Evolutionary conservation across 2,113 vertebrate species (phyloP), one percentile per base, ranked within the genome.

Genomic region (Nibea coibor): DNA sequence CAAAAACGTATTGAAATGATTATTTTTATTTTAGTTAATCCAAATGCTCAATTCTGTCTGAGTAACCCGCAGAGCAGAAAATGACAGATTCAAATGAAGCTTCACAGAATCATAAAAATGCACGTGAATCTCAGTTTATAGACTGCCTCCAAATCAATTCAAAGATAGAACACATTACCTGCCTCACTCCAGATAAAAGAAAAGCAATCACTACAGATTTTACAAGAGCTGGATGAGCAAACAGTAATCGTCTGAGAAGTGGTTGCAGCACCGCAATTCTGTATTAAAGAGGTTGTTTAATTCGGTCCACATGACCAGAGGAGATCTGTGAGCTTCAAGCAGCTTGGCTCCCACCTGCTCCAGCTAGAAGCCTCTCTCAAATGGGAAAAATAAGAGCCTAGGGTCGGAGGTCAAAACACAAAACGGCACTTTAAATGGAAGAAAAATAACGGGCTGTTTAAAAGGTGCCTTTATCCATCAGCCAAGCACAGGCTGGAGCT

Each of bases 391-490:
- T 28, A 31, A 85, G 51, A 67, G 73, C 1, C 16, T 0, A 26
- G 61, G 35, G 57, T 85, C 74, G 72, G 70, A 75, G 85, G 75
- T 89, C 83, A 89, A 74, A 56, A 90, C n/a, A 45, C 26, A 75
- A 71, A 85, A 81, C n/a, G 8, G 12, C 45, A 77, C 35, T 66
- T 59, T 59, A 79, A 81, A 88, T 77, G 17, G 61, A 65, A 26
- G 20, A 39, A 75, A 76, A 89, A 88, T 68, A 85, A 76, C 75
- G 39, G 78, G 24, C 56, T 59, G 53, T 66, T 87, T 82, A 47
- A 70, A 64, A 88, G 61, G 61, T 39, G 64, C 45, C 56, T 39
- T 47, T 58, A 42, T 79, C 68, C 45, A 15, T 59, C 43, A 85
- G 83, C 72, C 82, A 79, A 83, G 35, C n/a, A 78, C 5, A 72